Base-by-base conservation (phyloP, 2,888 invertebrate genomes). In the Lasioglossum vierecki region DNA sequence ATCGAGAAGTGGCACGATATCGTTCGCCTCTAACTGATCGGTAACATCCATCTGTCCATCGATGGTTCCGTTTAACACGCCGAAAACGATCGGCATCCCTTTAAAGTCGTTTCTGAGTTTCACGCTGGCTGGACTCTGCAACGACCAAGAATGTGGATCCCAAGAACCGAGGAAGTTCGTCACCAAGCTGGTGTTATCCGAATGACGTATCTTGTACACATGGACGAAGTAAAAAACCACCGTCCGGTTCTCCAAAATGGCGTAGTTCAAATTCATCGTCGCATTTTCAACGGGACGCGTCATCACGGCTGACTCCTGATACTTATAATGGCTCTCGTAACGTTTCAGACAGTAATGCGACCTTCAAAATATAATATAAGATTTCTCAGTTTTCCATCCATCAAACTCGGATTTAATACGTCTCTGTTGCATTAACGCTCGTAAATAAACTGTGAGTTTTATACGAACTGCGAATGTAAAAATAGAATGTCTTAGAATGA, bases 1-100 rank as follows among this genome's bases (percentile, higher is more conserved):
- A 1, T 95, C 95, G 0, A 96, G 83, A 76, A 95, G 90, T 0
- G 94, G 95, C 0, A 95, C 95, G 0, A 96, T 94, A 0, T 95
- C 95, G 13, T 95, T 95, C n/a, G 95, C 95, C 15, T 96, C 96
- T 0, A 95, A 91, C 4, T 95, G 91, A 0, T 93, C 91, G 1
- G 93, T 92, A 1, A 92, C 86, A 46, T 91, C 95, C n/a, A 95
- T 95, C 0, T 93, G 94, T 0, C 95, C 94, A 5, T 95, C 95
- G 90, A 95, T 96, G 49, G 96, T 96, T 22, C 95, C 94, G 4
- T 94, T 94, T 44, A 94, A 89, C 39, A 95, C 88, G 4, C 96
- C 96, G 57, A 96, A 95, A 44, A 95, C 92, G 5, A 95, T 91
- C 22, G 94, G 91, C 35, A 90, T 88, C 4, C 93, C 93, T 35